Conservation (phyloP, 2,113 vertebrate species). For the Sylvia atricapilla region DNA sequence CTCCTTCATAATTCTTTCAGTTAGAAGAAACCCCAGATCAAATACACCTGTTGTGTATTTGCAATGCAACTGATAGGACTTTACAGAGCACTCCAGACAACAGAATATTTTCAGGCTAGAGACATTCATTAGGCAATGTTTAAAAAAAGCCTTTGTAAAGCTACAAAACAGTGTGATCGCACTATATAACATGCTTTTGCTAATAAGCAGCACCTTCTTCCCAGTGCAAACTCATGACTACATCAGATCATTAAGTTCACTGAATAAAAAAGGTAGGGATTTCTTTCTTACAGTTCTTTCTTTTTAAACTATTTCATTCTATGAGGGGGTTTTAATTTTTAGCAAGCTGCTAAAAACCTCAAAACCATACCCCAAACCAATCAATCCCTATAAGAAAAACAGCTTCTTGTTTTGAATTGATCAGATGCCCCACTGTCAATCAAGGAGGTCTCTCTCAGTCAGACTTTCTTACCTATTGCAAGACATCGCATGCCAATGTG, state of each 20-base stretch:
- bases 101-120: background rate
- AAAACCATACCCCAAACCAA: background rate
- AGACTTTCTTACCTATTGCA: background rate
- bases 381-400: background rate
- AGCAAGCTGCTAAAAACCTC: background rate
- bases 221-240: background rate
- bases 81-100: background rate
- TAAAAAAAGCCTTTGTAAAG: background rate
- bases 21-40: background rate
- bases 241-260: background rate
- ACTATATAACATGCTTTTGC: background rate
- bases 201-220: background rate
- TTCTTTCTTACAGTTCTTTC: background rate
- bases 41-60: background rate
- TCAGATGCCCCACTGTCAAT: background rate
- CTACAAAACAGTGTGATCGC: background rate
- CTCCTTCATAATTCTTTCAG: background rate
- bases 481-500: background rate
- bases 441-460: background rate
- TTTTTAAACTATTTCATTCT: background rate
- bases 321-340: background rate
- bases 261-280: background rate
- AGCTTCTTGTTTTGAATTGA: background rate
- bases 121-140: background rate
- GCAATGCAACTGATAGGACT: background rate